Evolutionary conservation across 2,888 invertebrate species (phyloP), one percentile per base, ranked within the genome.

Genomic region (Drosophila niveifrons): DNA sequence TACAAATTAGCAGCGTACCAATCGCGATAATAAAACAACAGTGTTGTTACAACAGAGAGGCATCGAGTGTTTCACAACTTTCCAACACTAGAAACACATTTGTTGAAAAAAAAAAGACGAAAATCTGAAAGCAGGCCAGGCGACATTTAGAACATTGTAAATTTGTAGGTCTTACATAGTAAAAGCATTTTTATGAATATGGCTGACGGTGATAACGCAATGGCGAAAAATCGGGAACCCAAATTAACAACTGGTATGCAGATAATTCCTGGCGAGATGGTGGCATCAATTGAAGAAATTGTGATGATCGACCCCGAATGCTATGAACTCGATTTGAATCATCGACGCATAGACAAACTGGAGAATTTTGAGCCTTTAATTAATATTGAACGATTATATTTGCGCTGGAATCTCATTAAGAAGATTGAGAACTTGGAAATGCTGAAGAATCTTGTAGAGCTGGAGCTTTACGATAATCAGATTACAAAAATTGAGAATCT

Each of bases 391-490:
- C 95, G 93, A 69, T 93, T 99, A 31, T 98, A 96, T 89, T 93
- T 99, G 59, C 94, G 99, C 44, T 99, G 99, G 96, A 99, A 99
- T 93, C 93, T 98, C 9, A 97, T 99, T 13, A 98, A 96, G 90
- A 96, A 96, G 91, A 98, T 99, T 80, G 98, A 98, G 91, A 98
- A 98, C 88, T 92, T 99, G 29, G 92, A 94, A 52, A 95, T 95
- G 0, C 93, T 99, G 17, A 94, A 94, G 2, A 96, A 96, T 0
- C 93, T 99, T 10, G 94, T 94, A 15, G 98, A 99, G 90, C 93
- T 99, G 50, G 99, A 99, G 90, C 93, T 99, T 3, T 98, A 99
- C 92, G 99, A 99, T 92, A 99, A 99, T 93, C 98, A 99, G 93
- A 96, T 99, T 55, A 95, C 95, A 0, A 94, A 95, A 78, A 97